phyloP scores from a whole-genome alignment of 2,797 vertebrate species.

The Rhinogobio ventralis region DNA sequence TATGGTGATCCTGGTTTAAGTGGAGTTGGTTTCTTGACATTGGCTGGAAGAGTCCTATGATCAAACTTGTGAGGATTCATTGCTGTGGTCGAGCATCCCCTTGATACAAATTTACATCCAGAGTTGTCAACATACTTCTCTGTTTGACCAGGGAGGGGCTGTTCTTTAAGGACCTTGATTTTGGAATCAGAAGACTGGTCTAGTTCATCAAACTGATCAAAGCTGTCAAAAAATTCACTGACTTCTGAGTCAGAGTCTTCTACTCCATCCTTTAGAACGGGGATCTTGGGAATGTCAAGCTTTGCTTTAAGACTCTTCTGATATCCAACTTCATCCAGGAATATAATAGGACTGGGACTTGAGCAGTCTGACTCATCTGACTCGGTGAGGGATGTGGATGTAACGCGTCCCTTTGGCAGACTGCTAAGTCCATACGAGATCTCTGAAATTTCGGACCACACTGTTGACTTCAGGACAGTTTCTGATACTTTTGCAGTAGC shows the following conservation, averaged over 20 bases:
- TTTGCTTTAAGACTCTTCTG: constrained; percentile 96
- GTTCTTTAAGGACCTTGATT: constrained; percentile 68
- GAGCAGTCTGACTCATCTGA: constrained; percentile 96
- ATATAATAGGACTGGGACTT: constrained; percentile 97
- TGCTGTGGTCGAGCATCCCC: constrained; percentile 76
- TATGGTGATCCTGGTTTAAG: constrained; percentile 93
- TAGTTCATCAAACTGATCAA: constrained; percentile 95
- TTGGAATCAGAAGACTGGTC: constrained; percentile 81
- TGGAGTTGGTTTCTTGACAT: constrained; percentile 95
- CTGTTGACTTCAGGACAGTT: constrained; percentile 83
- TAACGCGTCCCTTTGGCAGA: constrained; percentile 70
- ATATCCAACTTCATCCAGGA: constrained; percentile 98
- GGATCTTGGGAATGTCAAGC: constrained; percentile 94
- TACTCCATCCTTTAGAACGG: constrained; percentile 88
- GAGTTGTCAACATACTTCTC: constrained; percentile 75
- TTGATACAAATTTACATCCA: constrained; percentile 72
- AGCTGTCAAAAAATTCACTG: constrained; percentile 99
- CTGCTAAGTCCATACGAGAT: constrained; percentile 83
- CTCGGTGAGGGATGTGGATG: constrained; percentile 83
- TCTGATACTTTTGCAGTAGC: constrained; percentile 75
- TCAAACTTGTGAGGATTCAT: constrained; percentile 97
- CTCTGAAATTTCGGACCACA: constrained; percentile 80
- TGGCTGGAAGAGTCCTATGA: constrained; percentile 88
- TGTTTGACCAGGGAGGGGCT: constrained; percentile 66
- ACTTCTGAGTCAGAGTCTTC: constrained; percentile 99